Evolutionary conservation across 2,797 vertebrate genomes (phyloP).

Genomic region (Luscinia megarhynchos): DNA sequence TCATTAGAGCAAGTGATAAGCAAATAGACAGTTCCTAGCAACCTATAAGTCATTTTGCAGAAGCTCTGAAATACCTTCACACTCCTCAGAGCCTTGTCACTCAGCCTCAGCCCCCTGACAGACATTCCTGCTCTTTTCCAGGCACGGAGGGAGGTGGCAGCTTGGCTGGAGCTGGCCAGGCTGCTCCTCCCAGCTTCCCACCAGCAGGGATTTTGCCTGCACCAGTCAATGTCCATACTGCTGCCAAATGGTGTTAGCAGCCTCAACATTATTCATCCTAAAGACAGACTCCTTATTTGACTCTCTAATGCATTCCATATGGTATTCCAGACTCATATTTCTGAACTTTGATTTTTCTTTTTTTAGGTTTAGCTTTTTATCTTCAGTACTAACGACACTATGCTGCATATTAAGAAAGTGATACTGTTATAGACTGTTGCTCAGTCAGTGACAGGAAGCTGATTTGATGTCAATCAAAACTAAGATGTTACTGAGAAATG

Average conservation of each 20-base stretch:
- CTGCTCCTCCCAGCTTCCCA: not conserved
- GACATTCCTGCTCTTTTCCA: not conserved
- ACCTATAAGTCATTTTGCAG: not conserved
- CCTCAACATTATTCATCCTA: not conserved
- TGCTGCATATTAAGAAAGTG: not conserved
- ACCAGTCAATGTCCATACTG: not conserved
- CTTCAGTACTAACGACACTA: not conserved
- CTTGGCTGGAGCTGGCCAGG: not conserved
- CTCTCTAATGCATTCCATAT: not conserved
- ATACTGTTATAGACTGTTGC: not conserved
- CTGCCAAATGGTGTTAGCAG: slow-evolving; percentile 3
- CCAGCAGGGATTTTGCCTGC: not conserved
- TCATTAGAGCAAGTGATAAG: not conserved
- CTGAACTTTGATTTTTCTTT: not conserved
- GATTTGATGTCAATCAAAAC: not conserved
- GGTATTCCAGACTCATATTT: not conserved
- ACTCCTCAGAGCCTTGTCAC: not conserved
- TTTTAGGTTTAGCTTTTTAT: not conserved
- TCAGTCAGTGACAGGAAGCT: not conserved
- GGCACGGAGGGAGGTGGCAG: not conserved
- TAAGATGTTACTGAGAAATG: not conserved
- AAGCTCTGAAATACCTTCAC: not conserved
- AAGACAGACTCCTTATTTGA: not conserved
- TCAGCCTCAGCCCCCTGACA: not conserved
- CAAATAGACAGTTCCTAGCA: not conserved